phyloP scores from a whole-genome alignment of 2,888 invertebrate genomes.

The Sericinus montela region DNA sequence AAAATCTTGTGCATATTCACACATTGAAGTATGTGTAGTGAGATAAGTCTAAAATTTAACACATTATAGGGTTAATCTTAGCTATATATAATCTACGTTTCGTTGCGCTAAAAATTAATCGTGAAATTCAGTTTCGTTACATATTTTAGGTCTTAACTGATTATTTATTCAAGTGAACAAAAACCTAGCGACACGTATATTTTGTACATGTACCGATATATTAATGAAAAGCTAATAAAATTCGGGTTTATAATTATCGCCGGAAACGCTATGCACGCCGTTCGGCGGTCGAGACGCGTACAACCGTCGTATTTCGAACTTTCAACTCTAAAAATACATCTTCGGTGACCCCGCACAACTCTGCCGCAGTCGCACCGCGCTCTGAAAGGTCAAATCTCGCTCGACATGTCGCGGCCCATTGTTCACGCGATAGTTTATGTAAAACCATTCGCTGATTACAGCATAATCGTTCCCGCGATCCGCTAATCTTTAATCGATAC shows the following conservation, averaged over 20 bases:
- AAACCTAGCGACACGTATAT: too few relatives aligned
- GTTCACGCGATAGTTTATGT: constrained; percentile 26
- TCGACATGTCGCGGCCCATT: constrained; percentile 37
- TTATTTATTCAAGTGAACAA: too few relatives aligned
- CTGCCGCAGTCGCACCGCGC: constrained; percentile 67
- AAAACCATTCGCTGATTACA: constrained; percentile 15
- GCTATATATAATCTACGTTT: too few relatives aligned
- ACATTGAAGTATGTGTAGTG: too few relatives aligned
- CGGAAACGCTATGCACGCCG: constrained; percentile 36
- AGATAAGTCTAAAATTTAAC: too few relatives aligned
- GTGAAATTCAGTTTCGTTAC: too few relatives aligned
- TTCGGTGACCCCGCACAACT: constrained; percentile 73
- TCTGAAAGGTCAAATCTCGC: constrained; percentile 75
- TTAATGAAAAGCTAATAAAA: constrained; percentile 1
- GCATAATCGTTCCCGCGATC: constrained; percentile 10
- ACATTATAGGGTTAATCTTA: too few relatives aligned
- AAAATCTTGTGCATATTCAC: too few relatives aligned
- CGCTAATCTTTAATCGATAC: constrained; percentile 10
- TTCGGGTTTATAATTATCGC: constrained; percentile 21
- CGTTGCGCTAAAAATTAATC: too few relatives aligned
- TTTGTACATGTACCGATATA: neutral
- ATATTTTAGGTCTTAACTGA: too few relatives aligned
- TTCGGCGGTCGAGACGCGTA: constrained; percentile 39
- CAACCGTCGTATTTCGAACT: constrained; percentile 76
- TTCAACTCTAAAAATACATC: constrained; percentile 80